Evolutionary conservation across 2,888 invertebrate genomes (phyloP).

Genomic region (Ectobius pallidus): DNA sequence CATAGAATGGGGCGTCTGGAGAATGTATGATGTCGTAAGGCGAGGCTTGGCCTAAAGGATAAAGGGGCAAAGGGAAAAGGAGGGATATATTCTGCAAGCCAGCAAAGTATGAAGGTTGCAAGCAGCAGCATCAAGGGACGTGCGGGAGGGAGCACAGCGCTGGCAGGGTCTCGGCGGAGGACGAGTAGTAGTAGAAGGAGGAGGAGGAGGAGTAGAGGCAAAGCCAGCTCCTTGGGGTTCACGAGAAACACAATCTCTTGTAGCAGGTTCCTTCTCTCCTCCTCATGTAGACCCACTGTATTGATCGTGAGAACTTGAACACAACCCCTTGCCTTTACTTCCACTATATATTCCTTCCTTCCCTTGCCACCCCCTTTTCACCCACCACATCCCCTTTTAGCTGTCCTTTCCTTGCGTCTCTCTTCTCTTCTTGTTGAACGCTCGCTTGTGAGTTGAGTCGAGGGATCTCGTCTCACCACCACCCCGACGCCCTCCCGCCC

Average conservation of each 20-base stretch:
- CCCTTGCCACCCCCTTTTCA: not conserved
- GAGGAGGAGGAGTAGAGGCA: not conserved
- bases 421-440: slow-evolving; percentile 28
- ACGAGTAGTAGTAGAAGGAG: not conserved
- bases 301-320: slow-evolving; percentile 30
- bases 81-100: slow-evolving; percentile 9
- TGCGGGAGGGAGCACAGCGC: not conserved
- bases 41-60: not conserved
- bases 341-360: not conserved
- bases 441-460: slow-evolving; percentile 18
- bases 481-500: slow-evolving; percentile 10
- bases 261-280: not conserved
- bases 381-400: not conserved
- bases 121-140: slow-evolving; percentile 23
- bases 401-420: slow-evolving; percentile 14
- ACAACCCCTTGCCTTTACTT: slow-evolving; percentile 25
- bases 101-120: slow-evolving; percentile 20
- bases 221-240: slow-evolving; percentile 28
- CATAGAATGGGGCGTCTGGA: slow-evolving; percentile 10
- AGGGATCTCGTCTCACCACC: slow-evolving; percentile 29
- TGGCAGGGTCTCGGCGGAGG: not conserved
- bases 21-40: slow-evolving; percentile 29
- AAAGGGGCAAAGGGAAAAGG: not conserved
- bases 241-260: slow-evolving; percentile 24
- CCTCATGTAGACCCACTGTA: slow-evolving; percentile 1